phyloP scores from a whole-genome alignment of 2,888 invertebrate species.

The Nesidiocoris tenuis region DNA sequence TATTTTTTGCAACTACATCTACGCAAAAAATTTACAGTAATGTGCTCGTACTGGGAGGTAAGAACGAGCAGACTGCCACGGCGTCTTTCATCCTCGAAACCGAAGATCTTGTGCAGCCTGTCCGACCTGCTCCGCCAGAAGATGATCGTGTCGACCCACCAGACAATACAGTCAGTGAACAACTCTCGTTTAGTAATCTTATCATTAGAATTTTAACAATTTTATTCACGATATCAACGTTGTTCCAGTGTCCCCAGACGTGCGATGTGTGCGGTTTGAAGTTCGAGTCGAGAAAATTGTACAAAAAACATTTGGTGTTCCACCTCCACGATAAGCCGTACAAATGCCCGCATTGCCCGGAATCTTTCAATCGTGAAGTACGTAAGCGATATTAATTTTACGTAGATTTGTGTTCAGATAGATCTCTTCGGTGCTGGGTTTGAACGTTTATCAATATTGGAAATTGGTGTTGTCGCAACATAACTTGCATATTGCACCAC shows the following conservation, averaged over 20 bases:
- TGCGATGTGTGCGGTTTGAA: conserved; percentile 59
- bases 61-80: background rate
- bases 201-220: no score
- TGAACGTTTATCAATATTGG: no score
- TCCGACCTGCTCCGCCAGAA: background rate
- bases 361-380: conserved; percentile 61
- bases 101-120: conserved; percentile 2
- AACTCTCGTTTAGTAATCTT: no score
- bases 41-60: no score
- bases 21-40: no score
- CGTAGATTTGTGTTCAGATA: no score
- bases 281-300: conserved; percentile 58
- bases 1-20: no score
- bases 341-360: conserved; percentile 58
- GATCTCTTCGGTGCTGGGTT: no score
- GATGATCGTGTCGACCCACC: conserved; percentile 25
- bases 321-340: conserved; percentile 62
- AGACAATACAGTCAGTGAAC: conserved; percentile 25
- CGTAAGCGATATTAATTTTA: no score
- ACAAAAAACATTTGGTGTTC: conserved; percentile 58
- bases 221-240: no score
- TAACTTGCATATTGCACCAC: no score
- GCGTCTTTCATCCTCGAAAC: background rate
- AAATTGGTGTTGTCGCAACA: no score
- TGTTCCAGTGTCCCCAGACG: conserved; percentile 51